Base-by-base conservation (phyloP, 2,113 vertebrate species). In the Malaclemys terrapin region DNA sequence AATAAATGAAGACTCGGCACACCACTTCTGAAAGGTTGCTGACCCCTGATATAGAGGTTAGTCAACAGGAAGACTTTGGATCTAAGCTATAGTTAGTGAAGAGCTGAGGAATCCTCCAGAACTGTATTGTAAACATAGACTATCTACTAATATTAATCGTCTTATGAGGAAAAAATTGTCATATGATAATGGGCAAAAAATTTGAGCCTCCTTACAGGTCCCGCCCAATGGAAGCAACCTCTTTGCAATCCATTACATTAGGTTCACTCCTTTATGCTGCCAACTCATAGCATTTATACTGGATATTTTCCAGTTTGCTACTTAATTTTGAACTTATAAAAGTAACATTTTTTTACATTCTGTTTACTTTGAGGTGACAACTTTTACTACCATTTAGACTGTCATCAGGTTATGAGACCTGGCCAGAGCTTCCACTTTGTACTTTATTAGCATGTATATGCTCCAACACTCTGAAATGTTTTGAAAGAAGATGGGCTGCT, bases 361-460 rank as follows among this genome's bases (percentile, higher is more conserved):
- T 84, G 10, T 42, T 82, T 16, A 84, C 38, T 29, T 1, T 5
- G 78, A 85, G 59, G 8, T 35, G 50, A 42, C 42, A 47, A 5
- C 0, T 20, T 47, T 84, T 29, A 9, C 24, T 75, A 47, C 50
- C 4, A 0, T 65, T n/a, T 82, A 42, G 89, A n/a, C 42, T 76
- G 4, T 6, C 3, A 38, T 14, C 27, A 49, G 16, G 87, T 89
- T 85, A 0, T 0, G 56, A 75, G 87, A 47, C 0, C 0, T 82
- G 38, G 84, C 8, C 50, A 0, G 0, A 3, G 3, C 20, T 5
- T 47, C 82, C 65, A 11, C 45, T 56, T 1, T 0, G 0, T 29
- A 11, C 12, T 19, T 10, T 25, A 35, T 85, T 89, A 82, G n/a
- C 65, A 45, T 31, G 20, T 49, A 49, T 1, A 0, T 20, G 17